Conservation (phyloP, 2,888 invertebrate species). For the Drosophila falleni region DNA sequence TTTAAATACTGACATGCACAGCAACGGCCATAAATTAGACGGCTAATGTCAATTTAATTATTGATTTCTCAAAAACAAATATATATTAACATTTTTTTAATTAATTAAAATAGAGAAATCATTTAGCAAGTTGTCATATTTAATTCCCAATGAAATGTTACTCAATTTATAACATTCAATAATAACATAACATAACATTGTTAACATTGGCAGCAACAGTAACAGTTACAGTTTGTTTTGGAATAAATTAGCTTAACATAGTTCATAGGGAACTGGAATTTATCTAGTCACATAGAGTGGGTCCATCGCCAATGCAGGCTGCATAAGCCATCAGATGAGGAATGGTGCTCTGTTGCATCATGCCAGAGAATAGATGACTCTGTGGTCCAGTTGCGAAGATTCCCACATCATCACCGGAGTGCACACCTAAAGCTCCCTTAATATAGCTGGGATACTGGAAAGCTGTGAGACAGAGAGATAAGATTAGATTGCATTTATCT, state of each 20-base stretch:
- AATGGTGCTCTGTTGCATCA: constrained; percentile 91
- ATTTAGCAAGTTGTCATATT: constrained; percentile 30
- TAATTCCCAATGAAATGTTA: constrained; percentile 25
- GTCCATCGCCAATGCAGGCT: constrained; percentile 88
- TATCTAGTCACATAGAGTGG: constrained; percentile 60
- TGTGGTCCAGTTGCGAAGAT: constrained; percentile 91
- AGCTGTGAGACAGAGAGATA: constrained; percentile 14
- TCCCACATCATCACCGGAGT: constrained; percentile 92
- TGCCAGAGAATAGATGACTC: constrained; percentile 91
- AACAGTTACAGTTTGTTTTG: not conserved
- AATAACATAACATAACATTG: not conserved
- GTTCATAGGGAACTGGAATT: not conserved
- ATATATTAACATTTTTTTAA: constrained; percentile 15
- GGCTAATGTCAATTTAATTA: constrained; percentile 68
- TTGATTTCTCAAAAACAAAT: constrained; percentile 45
- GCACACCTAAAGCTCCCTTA: constrained; percentile 87
- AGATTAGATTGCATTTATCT: not conserved
- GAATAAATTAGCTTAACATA: not conserved
- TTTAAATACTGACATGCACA: constrained; percentile 3
- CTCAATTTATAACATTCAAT: not conserved
- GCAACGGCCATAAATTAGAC: constrained; percentile 59
- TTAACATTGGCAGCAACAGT: not conserved
- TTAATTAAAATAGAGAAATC: constrained; percentile 30
- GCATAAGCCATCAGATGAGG: constrained; percentile 91
- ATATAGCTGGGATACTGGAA: constrained; percentile 86